These are phyloP conservation scores for Scophthalmus maximus DNA, from an alignment of 2,113 vertebrate species.

Conservation along the genomic window DNA sequence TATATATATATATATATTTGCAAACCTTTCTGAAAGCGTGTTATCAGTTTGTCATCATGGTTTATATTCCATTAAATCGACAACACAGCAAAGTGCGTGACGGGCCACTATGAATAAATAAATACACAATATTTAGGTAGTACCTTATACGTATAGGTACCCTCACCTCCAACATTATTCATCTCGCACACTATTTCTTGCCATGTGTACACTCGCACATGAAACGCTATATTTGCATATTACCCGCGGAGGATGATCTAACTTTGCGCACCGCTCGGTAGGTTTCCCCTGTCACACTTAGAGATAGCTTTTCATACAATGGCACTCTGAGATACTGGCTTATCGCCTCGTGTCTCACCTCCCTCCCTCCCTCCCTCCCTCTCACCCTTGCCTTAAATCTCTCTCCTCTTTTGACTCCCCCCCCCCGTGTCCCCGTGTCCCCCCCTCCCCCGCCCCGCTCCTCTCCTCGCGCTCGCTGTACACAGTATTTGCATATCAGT, in stretches of 20 bases:
- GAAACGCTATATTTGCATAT: slow-evolving; percentile 5
- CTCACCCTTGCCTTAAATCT: background rate
- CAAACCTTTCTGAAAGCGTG: too few species aligned
- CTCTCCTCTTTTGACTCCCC: slow-evolving; percentile 37
- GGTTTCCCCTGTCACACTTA: slow-evolving; percentile 28
- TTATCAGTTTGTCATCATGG: too few species aligned
- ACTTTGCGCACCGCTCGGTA: background rate
- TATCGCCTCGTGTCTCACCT: slow-evolving; percentile 38
- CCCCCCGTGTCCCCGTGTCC: background rate
- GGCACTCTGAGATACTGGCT: slow-evolving; percentile 32
- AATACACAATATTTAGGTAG: background rate
- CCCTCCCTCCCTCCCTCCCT: slow-evolving; percentile 2
- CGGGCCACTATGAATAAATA: background rate
- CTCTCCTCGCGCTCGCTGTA: slow-evolving; percentile 33
- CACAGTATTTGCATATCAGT: slow-evolving; percentile 76
- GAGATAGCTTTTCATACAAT: slow-evolving; percentile 25
- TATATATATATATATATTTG: too few species aligned
- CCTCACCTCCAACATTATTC: background rate
- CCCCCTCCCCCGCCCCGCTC: slow-evolving; percentile 21
- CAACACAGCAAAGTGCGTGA: too few species aligned
- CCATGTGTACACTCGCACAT: background rate
- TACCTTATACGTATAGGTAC: background rate
- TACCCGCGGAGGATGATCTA: slow-evolving; percentile 9
- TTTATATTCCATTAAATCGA: too few species aligned
- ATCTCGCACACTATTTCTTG: background rate